Percentiles rank a stretch among this genome's conserved stretches.
These are phyloP conservation scores for Plectus sambesii DNA, from an alignment of 1,140 invertebrate genomes.

Conservation along the genomic window DNA sequence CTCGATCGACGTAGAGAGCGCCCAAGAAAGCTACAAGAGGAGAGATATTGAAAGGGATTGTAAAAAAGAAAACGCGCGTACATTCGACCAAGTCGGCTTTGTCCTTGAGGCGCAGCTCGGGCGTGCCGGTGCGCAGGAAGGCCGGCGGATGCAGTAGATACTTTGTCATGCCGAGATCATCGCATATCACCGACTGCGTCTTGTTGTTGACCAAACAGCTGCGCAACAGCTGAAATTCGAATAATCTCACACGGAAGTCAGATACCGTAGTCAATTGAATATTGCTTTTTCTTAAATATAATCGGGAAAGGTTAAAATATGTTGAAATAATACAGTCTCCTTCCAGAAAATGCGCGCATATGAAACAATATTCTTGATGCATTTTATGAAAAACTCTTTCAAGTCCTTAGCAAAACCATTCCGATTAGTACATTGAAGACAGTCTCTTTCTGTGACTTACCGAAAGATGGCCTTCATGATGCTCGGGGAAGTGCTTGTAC, in stretches of 20 bases:
- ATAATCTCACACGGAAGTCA: too few relatives aligned
- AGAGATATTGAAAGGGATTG: slow-evolving; percentile 12
- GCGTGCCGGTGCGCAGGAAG: slow-evolving; percentile 29
- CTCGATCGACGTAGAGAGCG: slow-evolving; percentile 88
- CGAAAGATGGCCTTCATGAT: slow-evolving; percentile 97
- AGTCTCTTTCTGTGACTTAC: too few relatives aligned
- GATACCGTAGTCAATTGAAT: not conserved
- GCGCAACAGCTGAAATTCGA: slow-evolving; percentile 66
- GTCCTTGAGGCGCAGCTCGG: slow-evolving; percentile 80
- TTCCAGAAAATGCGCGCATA: too few relatives aligned
- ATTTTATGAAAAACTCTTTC: not conserved
- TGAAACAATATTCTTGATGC: too few relatives aligned
- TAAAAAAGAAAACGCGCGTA: slow-evolving; percentile 26
- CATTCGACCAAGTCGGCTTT: slow-evolving; percentile 86
- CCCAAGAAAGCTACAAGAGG: slow-evolving; percentile 77
- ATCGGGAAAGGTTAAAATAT: slow-evolving; percentile 26
- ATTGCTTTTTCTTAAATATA: not conserved
- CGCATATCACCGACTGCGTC: slow-evolving; percentile 91
- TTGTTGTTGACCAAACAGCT: slow-evolving; percentile 89
- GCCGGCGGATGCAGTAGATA: slow-evolving; percentile 68
- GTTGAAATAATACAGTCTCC: slow-evolving; percentile 46
- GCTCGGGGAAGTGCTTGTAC: slow-evolving; percentile 90
- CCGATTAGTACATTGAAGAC: slow-evolving; percentile 1
- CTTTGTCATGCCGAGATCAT: slow-evolving; percentile 83
- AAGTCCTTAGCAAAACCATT: not conserved